Evolutionary conservation across 2,113 vertebrate genomes (phyloP).

Genomic region (Vimba vimba): DNA sequence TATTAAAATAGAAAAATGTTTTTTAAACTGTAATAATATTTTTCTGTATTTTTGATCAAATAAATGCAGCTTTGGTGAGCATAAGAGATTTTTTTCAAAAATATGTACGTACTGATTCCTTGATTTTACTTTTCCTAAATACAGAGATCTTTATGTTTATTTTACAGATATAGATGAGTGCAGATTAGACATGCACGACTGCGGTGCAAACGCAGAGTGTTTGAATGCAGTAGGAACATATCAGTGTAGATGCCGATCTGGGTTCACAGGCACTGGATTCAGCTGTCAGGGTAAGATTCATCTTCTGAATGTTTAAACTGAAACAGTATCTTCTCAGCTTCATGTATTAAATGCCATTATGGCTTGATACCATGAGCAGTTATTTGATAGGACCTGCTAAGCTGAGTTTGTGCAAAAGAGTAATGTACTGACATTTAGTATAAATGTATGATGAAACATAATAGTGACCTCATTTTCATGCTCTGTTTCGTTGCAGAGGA

Average conservation of each 20-base stretch:
- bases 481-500: slow-evolving; percentile 40
- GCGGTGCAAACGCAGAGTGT: slow-evolving; percentile 75
- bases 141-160: not conserved
- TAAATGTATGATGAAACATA: not conserved
- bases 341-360: not conserved
- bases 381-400: not conserved
- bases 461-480: slow-evolving; percentile 25
- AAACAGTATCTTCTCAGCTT: not conserved
- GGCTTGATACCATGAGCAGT: not conserved
- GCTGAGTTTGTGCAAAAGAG: not conserved
- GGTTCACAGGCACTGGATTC: slow-evolving; percentile 61
- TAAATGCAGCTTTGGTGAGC: not conserved
- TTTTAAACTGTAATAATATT: not conserved
- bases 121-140: no score
- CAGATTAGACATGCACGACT: slow-evolving; percentile 69
- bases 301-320: not conserved
- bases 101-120: not conserved
- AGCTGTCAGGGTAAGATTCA: slow-evolving; percentile 70
- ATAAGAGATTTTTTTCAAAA: not conserved
- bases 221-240: slow-evolving; percentile 77
- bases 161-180: slow-evolving; percentile 83
- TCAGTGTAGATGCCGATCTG: slow-evolving; percentile 69
- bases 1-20: not conserved
- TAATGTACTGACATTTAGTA: not conserved
- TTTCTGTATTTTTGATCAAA: not conserved